Evolutionary conservation across 2,888 invertebrate species (phyloP), one percentile per base, ranked within the genome.

Genomic region (Bugulina stolonifera): DNA sequence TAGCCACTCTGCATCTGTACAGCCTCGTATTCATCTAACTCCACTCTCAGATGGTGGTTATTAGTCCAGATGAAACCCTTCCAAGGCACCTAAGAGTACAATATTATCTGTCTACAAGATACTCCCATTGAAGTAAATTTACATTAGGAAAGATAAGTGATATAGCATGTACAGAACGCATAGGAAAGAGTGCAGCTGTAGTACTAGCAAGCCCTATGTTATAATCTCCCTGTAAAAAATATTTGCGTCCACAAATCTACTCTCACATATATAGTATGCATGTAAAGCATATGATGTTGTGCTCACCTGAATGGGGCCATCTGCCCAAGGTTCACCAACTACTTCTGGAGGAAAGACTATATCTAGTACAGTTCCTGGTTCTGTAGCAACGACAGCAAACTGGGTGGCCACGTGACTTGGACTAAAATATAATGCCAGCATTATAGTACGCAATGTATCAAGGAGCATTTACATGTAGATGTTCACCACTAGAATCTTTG

Each of bases 1-100:
- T 64, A 64, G 2, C 64, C 64, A 64, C 64, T 64, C 64, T 64
- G 64, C 64, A 64, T 64, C n/a, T 64, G 64, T 32, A 64, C 29
- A 29, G 64, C 64, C 32, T 64, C 64, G n/a, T 32, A 64, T 32
- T 64, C 25, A 32, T 34, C n/a, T 10, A 64, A 32, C 10, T 32
- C 32, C 14, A 64, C 32, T 10, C 29, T 64, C 22, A 64, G 64
- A 14, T 64, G 22, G 64, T 64, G 64, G 27, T 64, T 64, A 32
- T 64, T 64, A n/a, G 29, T 27, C 27, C 32, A 64, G 29, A 64
- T 64, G 18, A 29, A 27, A 1, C 64, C 64, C 10, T 64, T 64
- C 64, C 64, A 64, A n/a, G 64, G 64, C 32, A 64, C 64, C 64
- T 64, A 23, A 5, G 23, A 23, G 23, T 18, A 43, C 43, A n/a